Conservation (phyloP, 2,113 vertebrate species). For the Xyrauchen texanus region DNA sequence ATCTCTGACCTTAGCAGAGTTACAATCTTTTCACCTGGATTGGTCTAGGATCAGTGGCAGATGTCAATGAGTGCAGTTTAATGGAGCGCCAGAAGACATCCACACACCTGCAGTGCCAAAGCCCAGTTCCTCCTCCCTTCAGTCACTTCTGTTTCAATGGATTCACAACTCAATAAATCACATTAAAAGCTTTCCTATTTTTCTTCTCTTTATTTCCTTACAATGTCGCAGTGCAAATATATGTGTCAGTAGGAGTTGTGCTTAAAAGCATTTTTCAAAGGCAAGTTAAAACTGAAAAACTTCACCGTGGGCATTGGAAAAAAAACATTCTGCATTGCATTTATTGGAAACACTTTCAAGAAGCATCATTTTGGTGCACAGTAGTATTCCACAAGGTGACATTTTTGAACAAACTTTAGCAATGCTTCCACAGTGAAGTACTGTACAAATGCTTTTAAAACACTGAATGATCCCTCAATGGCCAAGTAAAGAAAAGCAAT, state of each 20-base stretch:
- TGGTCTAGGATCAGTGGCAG: background rate
- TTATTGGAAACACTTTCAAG: background rate
- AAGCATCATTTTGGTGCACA: background rate
- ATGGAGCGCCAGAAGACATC: slow-evolving; percentile 37
- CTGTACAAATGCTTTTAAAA: background rate
- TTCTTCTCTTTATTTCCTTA: background rate
- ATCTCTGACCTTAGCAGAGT: background rate
- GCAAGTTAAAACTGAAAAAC: background rate
- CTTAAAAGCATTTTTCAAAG: background rate
- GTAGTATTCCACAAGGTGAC: background rate
- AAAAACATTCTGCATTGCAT: background rate
- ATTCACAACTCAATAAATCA: slow-evolving; percentile 27
- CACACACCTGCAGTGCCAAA: slow-evolving; percentile 24
- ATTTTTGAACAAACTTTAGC: background rate
- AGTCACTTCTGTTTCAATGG: slow-evolving; percentile 1
- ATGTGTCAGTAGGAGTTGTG: background rate
- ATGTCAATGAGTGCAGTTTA: slow-evolving; percentile 11
- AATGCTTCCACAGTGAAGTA: background rate
- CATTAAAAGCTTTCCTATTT: background rate
- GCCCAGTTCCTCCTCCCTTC: background rate
- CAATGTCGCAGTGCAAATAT: background rate
- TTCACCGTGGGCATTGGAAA: background rate
- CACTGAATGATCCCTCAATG: background rate
- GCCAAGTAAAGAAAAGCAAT: no score
- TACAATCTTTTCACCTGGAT: background rate